Evolutionary conservation across 2,797 vertebrate genomes (phyloP).

Genomic region (Microhierax caerulescens): DNA sequence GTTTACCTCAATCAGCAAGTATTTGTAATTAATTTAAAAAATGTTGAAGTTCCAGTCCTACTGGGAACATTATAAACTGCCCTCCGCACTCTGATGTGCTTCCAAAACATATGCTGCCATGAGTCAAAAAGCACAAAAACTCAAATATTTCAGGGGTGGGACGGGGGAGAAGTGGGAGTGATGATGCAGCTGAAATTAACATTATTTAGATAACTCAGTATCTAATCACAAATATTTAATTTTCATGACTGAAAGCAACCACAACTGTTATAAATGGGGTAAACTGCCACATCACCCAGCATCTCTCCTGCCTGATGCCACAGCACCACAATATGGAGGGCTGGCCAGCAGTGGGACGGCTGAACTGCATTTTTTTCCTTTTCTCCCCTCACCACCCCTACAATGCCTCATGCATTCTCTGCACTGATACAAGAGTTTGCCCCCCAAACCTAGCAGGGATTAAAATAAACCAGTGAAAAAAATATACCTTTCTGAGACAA

Average conservation of each 20-base stretch:
- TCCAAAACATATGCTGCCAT: not conserved
- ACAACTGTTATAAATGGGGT: not conserved
- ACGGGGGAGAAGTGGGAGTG: not conserved
- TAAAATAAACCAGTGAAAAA: not conserved
- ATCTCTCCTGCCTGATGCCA: not conserved
- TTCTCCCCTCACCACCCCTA: fast-evolving
- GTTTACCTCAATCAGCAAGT: conserved; percentile 46
- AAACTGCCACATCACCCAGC: not conserved
- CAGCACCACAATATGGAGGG: not conserved
- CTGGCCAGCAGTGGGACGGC: not conserved
- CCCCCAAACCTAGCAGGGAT: not conserved
- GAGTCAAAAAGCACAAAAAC: not conserved
- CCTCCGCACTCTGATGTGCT: conserved; percentile 23
- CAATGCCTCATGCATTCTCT: not conserved
- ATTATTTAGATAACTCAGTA: not conserved
- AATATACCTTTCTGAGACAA: not conserved
- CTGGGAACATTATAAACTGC: not conserved
- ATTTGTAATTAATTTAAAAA: conserved; percentile 34
- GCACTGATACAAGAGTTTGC: not conserved
- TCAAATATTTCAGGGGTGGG: not conserved
- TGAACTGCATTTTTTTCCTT: not conserved
- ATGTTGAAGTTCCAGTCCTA: not conserved
- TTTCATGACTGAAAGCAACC: not conserved
- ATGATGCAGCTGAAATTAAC: not conserved
- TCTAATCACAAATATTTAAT: conserved; percentile 28